phyloP scores from a whole-genome alignment of 2,797 vertebrate genomes.

The Acestrorhynchus altus region DNA sequence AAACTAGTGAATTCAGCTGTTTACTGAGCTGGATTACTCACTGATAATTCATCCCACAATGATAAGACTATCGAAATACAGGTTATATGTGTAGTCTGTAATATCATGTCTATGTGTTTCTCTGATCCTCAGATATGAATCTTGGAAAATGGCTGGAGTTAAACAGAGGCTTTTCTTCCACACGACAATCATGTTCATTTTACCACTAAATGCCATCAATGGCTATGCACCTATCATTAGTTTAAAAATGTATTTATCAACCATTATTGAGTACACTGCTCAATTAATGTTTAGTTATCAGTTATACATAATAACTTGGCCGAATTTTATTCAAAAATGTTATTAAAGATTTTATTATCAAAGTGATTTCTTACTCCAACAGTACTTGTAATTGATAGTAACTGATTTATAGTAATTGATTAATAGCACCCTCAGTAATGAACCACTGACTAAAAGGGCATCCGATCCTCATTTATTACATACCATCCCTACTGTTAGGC shows the following conservation, averaged over 20 bases:
- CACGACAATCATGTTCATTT: background rate
- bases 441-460: background rate
- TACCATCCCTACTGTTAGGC: background rate
- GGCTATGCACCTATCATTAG: background rate
- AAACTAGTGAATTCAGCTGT: no score
- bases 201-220: background rate
- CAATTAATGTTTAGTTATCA: background rate
- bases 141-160: no score
- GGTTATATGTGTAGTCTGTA: no score
- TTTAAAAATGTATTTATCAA: slow-evolving; percentile 1
- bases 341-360: background rate
- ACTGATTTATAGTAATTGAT: background rate
- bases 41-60: no score
- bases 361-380: background rate
- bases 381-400: background rate
- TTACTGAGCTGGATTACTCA: no score
- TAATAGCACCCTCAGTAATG: no score
- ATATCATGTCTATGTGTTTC: no score
- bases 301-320: background rate
- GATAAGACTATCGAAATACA: no score
- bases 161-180: background rate
- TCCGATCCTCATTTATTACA: background rate
- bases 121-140: no score
- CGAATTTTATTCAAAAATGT: no score
- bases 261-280: background rate